phyloP scores from a whole-genome alignment of 1,140 invertebrate genomes.

The Bombus ignitus region DNA sequence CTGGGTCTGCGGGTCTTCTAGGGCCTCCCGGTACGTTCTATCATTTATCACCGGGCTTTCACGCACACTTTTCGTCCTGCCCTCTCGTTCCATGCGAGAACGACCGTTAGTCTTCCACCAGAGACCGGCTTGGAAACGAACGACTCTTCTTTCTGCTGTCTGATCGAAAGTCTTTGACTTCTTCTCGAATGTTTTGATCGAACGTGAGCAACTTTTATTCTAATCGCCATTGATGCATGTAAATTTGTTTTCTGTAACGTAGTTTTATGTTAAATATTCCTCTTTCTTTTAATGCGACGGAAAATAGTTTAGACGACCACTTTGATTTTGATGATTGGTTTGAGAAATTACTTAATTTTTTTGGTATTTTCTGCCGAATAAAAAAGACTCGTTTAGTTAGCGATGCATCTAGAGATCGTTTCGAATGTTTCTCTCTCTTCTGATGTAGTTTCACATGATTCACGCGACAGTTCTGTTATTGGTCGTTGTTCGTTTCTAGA shows the following conservation, averaged over 20 bases:
- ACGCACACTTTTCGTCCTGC: slow-evolving; percentile 69
- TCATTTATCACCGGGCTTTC: slow-evolving; percentile 80
- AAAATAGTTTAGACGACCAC: background rate
- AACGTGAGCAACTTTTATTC: background rate
- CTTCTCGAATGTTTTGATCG: background rate
- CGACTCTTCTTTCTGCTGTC: slow-evolving; percentile 1
- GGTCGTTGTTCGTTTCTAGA: no score
- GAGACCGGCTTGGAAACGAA: slow-evolving; percentile 24
- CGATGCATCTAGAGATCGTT: background rate
- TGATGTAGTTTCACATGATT: background rate
- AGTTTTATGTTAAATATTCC: background rate
- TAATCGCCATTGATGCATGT: no score
- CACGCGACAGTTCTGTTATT: background rate
- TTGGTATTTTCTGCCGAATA: no score
- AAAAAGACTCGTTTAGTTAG: no score
- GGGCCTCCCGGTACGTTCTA: slow-evolving; percentile 69
- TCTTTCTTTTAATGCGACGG: no score
- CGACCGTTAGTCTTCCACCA: slow-evolving; percentile 30
- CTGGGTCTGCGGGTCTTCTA: slow-evolving; percentile 80
- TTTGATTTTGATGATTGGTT: background rate
- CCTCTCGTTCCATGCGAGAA: slow-evolving; percentile 33
- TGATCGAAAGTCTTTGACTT: background rate
- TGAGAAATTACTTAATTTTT: background rate
- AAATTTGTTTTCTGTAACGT: background rate
- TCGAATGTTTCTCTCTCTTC: background rate